Percentiles rank a stretch among this genome's conserved stretches.
phyloP scores from a whole-genome alignment of 1,140 invertebrate species.

The Caenorhabditis tropicalis region DNA sequence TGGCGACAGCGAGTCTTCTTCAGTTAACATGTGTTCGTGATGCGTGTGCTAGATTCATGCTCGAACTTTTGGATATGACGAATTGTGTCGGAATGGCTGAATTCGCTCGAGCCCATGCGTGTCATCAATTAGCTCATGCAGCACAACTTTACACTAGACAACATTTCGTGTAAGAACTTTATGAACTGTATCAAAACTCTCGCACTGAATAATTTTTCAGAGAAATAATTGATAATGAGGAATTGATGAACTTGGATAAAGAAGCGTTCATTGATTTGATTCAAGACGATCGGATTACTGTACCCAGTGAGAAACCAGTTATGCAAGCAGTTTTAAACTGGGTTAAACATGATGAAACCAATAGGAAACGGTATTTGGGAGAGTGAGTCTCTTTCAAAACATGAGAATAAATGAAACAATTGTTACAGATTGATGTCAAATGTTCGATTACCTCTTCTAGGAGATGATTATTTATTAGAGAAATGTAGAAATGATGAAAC shows the following conservation, averaged over 20 bases:
- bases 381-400: neutral
- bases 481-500: constrained; percentile 17
- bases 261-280: neutral
- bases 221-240: constrained; percentile 28
- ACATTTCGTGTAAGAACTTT: neutral
- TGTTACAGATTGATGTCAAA: neutral
- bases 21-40: constrained; percentile 1
- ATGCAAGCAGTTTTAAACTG: constrained; percentile 24
- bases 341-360: neutral
- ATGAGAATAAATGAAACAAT: neutral
- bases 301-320: neutral
- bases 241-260: constrained; percentile 14
- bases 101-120: constrained; percentile 14
- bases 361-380: neutral
- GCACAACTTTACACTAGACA: constrained; percentile 17
- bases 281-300: constrained; percentile 27
- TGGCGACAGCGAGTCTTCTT: neutral
- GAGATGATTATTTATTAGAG: constrained; percentile 11
- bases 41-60: neutral
- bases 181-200: neutral
- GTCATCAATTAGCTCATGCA: constrained; percentile 24
- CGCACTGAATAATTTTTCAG: neutral
- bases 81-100: constrained; percentile 32
- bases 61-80: neutral
- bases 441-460: neutral